These are phyloP conservation scores for Melospiza melodia DNA, from an alignment of 2,113 vertebrate genomes.

Conservation along the genomic window DNA sequence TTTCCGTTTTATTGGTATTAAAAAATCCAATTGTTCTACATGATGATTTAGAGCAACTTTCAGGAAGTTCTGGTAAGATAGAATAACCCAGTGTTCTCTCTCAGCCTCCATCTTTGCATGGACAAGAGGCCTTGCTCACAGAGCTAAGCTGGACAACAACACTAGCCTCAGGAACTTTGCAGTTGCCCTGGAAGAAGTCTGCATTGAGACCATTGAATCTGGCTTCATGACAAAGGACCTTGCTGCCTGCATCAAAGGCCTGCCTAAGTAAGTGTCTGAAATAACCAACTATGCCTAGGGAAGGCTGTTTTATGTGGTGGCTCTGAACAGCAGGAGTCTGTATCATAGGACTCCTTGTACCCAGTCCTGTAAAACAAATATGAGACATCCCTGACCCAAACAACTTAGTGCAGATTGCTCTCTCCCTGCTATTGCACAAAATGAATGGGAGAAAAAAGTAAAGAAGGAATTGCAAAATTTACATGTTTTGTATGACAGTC, in stretches of 20 bases:
- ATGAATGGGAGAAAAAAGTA: background rate
- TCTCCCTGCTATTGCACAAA: background rate
- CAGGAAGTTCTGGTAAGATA: background rate
- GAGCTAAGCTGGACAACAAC: constrained; percentile 92
- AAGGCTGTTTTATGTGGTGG: background rate
- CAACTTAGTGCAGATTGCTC: background rate
- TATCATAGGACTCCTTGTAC: background rate
- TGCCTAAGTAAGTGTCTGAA: constrained; percentile 85
- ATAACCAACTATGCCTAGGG: background rate
- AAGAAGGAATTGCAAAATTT: background rate
- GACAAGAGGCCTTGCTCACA: constrained; percentile 91
- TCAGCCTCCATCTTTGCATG: constrained; percentile 98
- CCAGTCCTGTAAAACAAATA: background rate
- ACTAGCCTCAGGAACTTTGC: constrained; percentile 84
- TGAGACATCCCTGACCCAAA: background rate
- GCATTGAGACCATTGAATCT: constrained; percentile 94
- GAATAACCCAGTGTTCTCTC: background rate
- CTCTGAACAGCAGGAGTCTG: background rate
- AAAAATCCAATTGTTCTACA: background rate
- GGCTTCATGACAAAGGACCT: constrained; percentile 99
- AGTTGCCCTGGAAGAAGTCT: constrained; percentile 89
- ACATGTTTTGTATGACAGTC: background rate
- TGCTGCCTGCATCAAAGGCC: constrained; percentile 94
- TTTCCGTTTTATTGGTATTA: background rate
- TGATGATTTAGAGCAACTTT: background rate